Conservation (phyloP, 1,140 invertebrate genomes). For the Ips nitidus region DNA sequence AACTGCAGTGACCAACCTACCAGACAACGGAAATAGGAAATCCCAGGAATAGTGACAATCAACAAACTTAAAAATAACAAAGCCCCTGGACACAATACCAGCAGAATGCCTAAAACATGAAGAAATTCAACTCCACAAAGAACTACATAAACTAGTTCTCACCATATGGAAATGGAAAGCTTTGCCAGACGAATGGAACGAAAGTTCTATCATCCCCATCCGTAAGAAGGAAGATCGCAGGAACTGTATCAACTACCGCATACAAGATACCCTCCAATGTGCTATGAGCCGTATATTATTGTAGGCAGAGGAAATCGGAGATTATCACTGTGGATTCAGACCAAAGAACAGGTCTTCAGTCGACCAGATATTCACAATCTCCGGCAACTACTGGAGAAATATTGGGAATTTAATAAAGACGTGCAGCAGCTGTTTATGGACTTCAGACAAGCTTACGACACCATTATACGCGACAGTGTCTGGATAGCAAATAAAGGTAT, state of each 20-base stretch:
- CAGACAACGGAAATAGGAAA: too few species aligned
- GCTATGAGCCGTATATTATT: conserved; percentile 1
- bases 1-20: too few species aligned
- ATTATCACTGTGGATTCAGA: too few species aligned
- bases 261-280: conserved; percentile 4
- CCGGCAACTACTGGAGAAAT: too few species aligned
- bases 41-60: not conserved
- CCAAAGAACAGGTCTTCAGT: too few species aligned
- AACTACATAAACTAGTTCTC: not conserved
- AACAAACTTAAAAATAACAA: conserved; percentile 1
- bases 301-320: too few species aligned
- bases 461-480: too few species aligned
- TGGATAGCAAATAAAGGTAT: too few species aligned
- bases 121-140: not conserved
- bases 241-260: conserved; percentile 7
- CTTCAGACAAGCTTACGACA: too few species aligned
- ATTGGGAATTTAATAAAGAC: too few species aligned
- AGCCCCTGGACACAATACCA: not conserved
- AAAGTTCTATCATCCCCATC: not conserved
- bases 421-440: too few species aligned
- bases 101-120: conserved; percentile 5
- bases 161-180: conserved; percentile 2
- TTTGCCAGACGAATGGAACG: conserved; percentile 12
- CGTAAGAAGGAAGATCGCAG: conserved; percentile 11
- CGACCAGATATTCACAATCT: too few species aligned